A percentile compares a stretch with the other conserved stretches of the same genome.
Conservation (phyloP, 1,140 invertebrate species). For the Diachasma alloeum region DNA sequence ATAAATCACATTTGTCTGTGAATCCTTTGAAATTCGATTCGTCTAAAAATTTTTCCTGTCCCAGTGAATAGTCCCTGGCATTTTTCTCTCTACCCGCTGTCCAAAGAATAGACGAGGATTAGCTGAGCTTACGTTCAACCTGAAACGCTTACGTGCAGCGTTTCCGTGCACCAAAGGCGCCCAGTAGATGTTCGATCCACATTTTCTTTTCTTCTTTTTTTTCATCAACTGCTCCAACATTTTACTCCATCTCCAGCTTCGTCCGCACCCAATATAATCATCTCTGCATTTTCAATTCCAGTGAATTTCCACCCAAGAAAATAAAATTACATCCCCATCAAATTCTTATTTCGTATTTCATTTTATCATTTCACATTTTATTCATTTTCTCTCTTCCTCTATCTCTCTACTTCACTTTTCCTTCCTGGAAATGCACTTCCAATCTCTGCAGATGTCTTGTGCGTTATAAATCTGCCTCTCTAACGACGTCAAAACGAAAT, state of each 20-base stretch:
- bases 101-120: slow-evolving; percentile 9
- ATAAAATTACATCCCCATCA: neutral
- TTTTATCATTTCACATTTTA: neutral
- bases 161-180: neutral
- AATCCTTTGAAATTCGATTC: slow-evolving; percentile 6
- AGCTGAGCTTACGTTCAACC: neutral
- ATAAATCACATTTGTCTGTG: slow-evolving; percentile 4
- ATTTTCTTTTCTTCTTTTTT: neutral
- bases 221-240: neutral
- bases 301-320: neutral
- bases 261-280: neutral
- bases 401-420: neutral
- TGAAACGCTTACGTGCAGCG: neutral
- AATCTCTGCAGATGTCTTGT: neutral
- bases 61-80: neutral
- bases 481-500: neutral
- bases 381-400: neutral
- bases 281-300: neutral
- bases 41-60: slow-evolving; percentile 3
- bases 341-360: neutral
- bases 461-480: neutral
- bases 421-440: neutral
- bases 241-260: neutral
- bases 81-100: neutral
- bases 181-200: neutral